phyloP scores from a whole-genome alignment of 2,113 vertebrate genomes.

The Laticauda laticaudata region DNA sequence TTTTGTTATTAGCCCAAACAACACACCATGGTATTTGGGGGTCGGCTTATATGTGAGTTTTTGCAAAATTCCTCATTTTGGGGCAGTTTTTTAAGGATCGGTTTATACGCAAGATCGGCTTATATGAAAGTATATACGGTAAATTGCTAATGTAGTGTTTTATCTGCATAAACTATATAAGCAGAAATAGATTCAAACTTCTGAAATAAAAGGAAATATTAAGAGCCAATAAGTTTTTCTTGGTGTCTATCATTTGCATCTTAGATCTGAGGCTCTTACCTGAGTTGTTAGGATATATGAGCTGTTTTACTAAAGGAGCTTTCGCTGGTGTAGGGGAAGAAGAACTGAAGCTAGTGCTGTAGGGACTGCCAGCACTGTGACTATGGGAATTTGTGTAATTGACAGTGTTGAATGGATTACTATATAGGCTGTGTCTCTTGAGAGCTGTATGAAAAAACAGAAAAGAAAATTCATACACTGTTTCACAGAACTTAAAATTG shows the following conservation, averaged over 20 bases:
- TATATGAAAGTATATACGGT: too few relatives aligned
- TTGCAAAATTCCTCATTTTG: too few relatives aligned
- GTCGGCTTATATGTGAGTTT: too few relatives aligned
- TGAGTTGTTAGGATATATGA: conserved; percentile 86
- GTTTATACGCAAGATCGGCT: too few relatives aligned
- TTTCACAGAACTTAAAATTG: not conserved
- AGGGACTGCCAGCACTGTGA: conserved; percentile 88
- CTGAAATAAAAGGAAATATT: not conserved
- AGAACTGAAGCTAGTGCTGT: conserved; percentile 94
- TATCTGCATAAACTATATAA: not conserved
- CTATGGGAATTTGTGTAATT: conserved; percentile 85
- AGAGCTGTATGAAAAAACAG: conserved; percentile 72
- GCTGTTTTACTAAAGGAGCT: conserved; percentile 87
- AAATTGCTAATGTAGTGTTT: not conserved
- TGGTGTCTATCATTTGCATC: fast-evolving
- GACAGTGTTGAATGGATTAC: conserved; percentile 81
- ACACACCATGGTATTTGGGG: too few relatives aligned
- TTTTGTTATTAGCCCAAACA: too few relatives aligned
- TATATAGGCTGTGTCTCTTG: conserved; percentile 91
- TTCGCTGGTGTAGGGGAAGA: conserved; percentile 90
- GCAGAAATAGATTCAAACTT: not conserved
- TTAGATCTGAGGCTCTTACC: conserved; percentile 64
- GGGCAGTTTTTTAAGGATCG: too few relatives aligned
- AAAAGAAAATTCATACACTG: conserved; percentile 4
- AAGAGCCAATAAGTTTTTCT: not conserved